phyloP scores from a whole-genome alignment of 2,797 vertebrate species.

The Halcyon badia region DNA sequence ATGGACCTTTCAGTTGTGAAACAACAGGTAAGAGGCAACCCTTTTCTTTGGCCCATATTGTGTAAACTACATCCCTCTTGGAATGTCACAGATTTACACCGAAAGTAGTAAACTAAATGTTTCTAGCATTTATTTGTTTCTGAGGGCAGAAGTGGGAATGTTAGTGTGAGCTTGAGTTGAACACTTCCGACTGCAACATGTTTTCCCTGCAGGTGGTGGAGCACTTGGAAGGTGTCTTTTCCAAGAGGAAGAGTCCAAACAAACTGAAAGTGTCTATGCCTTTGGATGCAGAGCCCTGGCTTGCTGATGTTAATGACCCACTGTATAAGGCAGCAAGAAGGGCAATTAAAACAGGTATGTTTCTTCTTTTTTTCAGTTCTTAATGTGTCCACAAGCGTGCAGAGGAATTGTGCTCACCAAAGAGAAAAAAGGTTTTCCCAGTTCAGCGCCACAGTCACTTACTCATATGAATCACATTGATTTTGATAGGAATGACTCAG shows the following conservation, averaged over 20 bases:
- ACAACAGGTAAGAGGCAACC: constrained; percentile 84
- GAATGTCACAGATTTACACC: not conserved
- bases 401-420: not conserved
- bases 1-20: constrained; percentile 87
- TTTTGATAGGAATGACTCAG: not conserved
- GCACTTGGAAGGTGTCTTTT: constrained; percentile 88
- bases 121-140: not conserved
- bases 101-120: not conserved
- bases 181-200: not conserved
- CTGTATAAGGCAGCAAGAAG: constrained; percentile 87
- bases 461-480: not conserved
- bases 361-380: not conserved
- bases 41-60: not conserved
- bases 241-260: constrained; percentile 91
- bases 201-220: constrained; percentile 83
- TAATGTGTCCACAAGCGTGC: not conserved
- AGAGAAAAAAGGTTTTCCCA: not conserved
- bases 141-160: not conserved
- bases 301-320: constrained; percentile 79
- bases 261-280: constrained; percentile 87
- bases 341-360: constrained; percentile 87
- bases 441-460: not conserved
- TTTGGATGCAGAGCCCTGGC: constrained; percentile 88
- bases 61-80: not conserved
- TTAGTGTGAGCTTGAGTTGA: not conserved